A percentile compares a stretch with the other conserved stretches of the same genome.
These are phyloP conservation scores for Notolepis coatsorum DNA, from an alignment of 2,797 vertebrate species.

Conservation along the genomic window DNA sequence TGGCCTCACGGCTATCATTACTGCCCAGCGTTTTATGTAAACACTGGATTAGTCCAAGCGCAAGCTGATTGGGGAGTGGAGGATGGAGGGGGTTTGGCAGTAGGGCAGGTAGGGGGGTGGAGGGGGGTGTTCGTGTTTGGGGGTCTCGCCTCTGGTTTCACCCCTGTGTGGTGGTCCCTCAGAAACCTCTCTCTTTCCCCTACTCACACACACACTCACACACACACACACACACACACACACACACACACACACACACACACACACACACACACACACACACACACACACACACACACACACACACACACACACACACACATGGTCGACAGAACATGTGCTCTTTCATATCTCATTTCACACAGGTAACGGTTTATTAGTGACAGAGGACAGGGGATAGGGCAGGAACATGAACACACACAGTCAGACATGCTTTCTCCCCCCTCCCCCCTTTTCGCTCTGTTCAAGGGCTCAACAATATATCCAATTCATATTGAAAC, in stretches of 20 bases:
- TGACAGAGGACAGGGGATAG: neutral
- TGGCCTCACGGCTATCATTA: conserved; percentile 80
- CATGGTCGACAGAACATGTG: neutral
- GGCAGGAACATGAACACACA: neutral
- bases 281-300: neutral
- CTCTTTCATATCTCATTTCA: conserved; percentile 27
- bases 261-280: neutral
- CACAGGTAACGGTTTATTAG: conserved; percentile 31
- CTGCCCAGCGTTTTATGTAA: conserved; percentile 72
- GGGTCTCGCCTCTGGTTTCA: conserved; percentile 61
- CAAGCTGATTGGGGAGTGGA: conserved; percentile 67
- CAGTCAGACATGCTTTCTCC: neutral
- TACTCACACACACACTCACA: neutral
- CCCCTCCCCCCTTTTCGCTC: no score
- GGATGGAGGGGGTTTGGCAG: conserved; percentile 35
- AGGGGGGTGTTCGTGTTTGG: conserved; percentile 20
- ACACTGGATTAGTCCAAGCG: conserved; percentile 70
- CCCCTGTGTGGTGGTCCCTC: conserved; percentile 47
- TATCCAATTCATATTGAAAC: no score
- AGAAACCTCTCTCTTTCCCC: conserved; percentile 24
- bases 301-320: neutral
- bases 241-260: conserved; percentile 5
- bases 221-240: conserved; percentile 1
- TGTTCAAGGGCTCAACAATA: no score
- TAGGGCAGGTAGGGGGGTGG: conserved; percentile 23